Conservation (phyloP, 2,797 vertebrate species). For the Artibeus lituratus region DNA sequence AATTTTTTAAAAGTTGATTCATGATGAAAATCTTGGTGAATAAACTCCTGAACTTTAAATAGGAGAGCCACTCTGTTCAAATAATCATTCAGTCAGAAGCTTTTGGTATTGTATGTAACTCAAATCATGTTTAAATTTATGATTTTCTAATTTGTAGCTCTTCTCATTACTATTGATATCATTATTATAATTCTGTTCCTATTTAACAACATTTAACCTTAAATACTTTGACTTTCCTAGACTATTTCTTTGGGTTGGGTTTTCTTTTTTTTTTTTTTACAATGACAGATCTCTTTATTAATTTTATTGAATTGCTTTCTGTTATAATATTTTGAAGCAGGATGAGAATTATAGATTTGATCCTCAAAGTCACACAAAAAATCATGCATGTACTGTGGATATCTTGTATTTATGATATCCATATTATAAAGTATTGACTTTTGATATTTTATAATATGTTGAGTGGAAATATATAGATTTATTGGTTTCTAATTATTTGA, state of each 20-base stretch:
- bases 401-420: not conserved
- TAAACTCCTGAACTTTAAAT: slow-evolving; percentile 27
- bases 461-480: not conserved
- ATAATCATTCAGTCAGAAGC: not conserved
- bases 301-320: slow-evolving; percentile 92
- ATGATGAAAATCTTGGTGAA: slow-evolving; percentile 31
- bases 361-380: not conserved
- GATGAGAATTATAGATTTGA: slow-evolving; percentile 69
- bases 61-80: not conserved
- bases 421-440: not conserved
- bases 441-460: slow-evolving; percentile 13
- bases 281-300: slow-evolving; percentile 91
- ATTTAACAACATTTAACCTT: slow-evolving; percentile 79
- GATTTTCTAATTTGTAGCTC: not conserved
- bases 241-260: slow-evolving; percentile 65
- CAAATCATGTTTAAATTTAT: slow-evolving; percentile 28
- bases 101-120: not conserved
- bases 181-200: slow-evolving; percentile 60
- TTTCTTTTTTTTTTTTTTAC: slow-evolving; percentile 89
- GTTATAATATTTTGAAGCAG: slow-evolving; percentile 86
- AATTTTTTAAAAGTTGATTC: slow-evolving; percentile 32
- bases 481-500: not conserved
- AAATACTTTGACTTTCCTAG: slow-evolving; percentile 84
- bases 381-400: not conserved
- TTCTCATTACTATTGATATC: slow-evolving; percentile 40